Evolutionary conservation across 2,888 invertebrate species (phyloP), one percentile per base, ranked within the genome.

Genomic region (Matsumyia berberina): DNA sequence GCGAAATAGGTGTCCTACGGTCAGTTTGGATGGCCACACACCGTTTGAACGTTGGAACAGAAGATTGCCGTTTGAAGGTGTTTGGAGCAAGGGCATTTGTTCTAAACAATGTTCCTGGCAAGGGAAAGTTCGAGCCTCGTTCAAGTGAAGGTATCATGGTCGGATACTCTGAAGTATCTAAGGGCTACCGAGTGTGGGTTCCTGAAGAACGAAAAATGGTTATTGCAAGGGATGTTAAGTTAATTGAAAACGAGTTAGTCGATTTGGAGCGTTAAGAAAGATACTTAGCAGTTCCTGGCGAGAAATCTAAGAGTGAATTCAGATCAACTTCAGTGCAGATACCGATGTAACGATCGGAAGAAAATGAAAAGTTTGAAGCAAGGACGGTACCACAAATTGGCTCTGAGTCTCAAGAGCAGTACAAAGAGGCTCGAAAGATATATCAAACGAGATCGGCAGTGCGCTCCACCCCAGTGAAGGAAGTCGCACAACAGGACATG

Each of bases 41-140:
- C 86, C 88, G 6, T 87, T 58, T 70, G 87, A 87, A 70, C 4
- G 19, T 12, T 79, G 87, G 74, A 39, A 35, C 15, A 73, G 53
- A 37, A 67, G 24, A 60, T 17, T 77, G n/a, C 57, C 67, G 2
- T 44, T 17, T 69, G 5, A 77, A 60, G 15, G 53, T 60, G 1
- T 69, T 60, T 35, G 60, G 42, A 15, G 53, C 66, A 58, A 67
- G 39, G 17, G 15, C 53, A 29, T 58, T 66, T 51, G 46, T 57
- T 1, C 44, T 31, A 0, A 9, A 64, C 6, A 60, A 62, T 60
- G 12, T 11, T 19, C 37, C 57, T 37, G 37, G 31, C 8, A 51
- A 62, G 12, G 57, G 37, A 12, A 77, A 51, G 9, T 42, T 58
- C n/a, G 69, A 72, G 1, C 31, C 29, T 9, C 46, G 55, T 51